These are phyloP conservation scores for Ganaspis brasiliensis DNA, from an alignment of 2,888 invertebrate genomes.

Conservation along the genomic window DNA sequence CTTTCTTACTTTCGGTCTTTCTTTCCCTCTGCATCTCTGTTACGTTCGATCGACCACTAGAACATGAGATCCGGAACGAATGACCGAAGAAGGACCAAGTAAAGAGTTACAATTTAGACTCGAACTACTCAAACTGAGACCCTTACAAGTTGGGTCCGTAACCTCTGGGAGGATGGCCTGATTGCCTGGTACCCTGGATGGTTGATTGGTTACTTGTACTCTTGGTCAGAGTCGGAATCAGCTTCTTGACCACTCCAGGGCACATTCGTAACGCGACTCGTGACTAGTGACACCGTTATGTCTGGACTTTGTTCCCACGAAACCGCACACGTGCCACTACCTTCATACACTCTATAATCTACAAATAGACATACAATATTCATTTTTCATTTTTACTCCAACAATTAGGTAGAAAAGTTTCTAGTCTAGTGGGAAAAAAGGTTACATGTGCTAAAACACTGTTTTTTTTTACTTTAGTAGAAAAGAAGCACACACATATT, in stretches of 20 bases:
- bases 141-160: constrained; percentile 34
- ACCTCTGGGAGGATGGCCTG: constrained; percentile 62
- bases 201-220: constrained; percentile 43
- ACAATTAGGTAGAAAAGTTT: no score
- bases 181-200: constrained; percentile 66
- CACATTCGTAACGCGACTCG: constrained; percentile 65
- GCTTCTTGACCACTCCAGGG: constrained; percentile 48
- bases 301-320: constrained; percentile 70
- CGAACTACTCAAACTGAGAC: neutral
- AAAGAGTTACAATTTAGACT: constrained; percentile 21
- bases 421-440: no score
- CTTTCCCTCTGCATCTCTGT: neutral
- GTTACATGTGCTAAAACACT: no score
- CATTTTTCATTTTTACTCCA: neutral
- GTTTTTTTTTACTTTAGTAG: no score
- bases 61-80: constrained; percentile 38
- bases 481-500: no score
- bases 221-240: constrained; percentile 5
- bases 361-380: constrained; percentile 36
- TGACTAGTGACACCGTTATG: constrained; percentile 68
- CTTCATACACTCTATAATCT: constrained; percentile 53
- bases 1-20: neutral
- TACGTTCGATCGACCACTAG: constrained; percentile 27
- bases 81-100: constrained; percentile 22
- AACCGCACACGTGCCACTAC: constrained; percentile 58